Conservation (phyloP, 2,797 vertebrate species). For the Antrozous pallidus region DNA sequence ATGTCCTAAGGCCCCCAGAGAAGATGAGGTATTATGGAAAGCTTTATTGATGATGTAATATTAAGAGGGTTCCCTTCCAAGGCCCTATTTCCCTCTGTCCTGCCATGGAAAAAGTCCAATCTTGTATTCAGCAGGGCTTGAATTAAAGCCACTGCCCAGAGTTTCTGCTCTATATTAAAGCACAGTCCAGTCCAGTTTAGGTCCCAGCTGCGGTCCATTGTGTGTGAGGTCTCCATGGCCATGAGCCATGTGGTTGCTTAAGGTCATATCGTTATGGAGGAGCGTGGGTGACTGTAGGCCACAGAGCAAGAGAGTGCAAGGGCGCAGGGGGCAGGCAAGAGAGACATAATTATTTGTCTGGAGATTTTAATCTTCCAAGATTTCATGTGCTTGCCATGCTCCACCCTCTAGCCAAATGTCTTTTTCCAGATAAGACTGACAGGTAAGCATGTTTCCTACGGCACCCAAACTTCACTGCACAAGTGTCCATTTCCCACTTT, state of each 20-base stretch:
- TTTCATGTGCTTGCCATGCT: background rate
- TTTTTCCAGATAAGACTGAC: background rate
- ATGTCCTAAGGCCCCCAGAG: background rate
- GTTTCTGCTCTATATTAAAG: background rate
- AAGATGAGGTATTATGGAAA: background rate
- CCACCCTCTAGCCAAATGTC: background rate
- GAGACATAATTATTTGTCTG: background rate
- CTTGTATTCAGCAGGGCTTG: background rate
- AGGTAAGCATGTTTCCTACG: background rate
- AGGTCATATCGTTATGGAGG: background rate
- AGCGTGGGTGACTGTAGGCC: background rate
- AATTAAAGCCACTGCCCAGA: background rate
- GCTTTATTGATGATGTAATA: background rate
- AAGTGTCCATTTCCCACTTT: background rate
- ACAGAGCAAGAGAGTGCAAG: background rate
- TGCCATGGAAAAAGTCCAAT: background rate
- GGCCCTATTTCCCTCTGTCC: background rate
- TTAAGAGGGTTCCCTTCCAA: background rate
- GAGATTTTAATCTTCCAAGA: background rate
- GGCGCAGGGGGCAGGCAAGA: background rate
- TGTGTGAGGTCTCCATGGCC: background rate
- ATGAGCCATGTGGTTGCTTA: background rate
- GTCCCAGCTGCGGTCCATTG: background rate
- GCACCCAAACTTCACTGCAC: background rate
- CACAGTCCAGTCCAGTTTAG: background rate